Base-by-base conservation (phyloP, 2,888 invertebrate species). In the Antitype chi region DNA sequence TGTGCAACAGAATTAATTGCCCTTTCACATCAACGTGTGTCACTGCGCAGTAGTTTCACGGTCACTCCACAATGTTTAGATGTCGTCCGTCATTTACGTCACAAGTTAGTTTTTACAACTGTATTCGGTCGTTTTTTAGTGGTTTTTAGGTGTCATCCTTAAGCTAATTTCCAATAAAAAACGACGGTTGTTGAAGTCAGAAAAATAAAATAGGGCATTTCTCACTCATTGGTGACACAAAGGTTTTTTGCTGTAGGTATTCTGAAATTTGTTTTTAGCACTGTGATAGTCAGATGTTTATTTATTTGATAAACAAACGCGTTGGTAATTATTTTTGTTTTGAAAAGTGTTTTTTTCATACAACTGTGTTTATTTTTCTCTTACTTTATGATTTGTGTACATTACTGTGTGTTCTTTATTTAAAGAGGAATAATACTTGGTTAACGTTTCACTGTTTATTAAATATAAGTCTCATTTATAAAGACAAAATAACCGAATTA, bases 1-100 rank as follows among this genome's bases (percentile, higher is more conserved):
- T 52, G 57, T 38, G 28, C 53, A 53, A 28, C n/a, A 53, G 47
- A 76, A 69, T 80, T 76, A 57, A 63, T 76, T 17, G 32, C 62
- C 32, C 25, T 28, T 53, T 8, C 17, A 11, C 17, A 23, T 28
- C 47, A 38, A 47, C 25, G 23, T 55, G 28, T 62, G 23, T 60
- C 23, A 7, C 23, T 59, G 17, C 32, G 23, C 32, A 53, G 8
- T 47, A 32, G n/a, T 38, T 69, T 70, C 25, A 64, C 53, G n/a
- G 63, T 57, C 69, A 64, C 47, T 32, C 20, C 52, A 49, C 17
- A 25, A 23, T 62, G 15, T 47, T 59, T 47, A 43, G 25, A 53
- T 57, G 57, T 9, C 57, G 57, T 69, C 38, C n/a, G 11, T 52
- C 17, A 25, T 49, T 52, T 52, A 52, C 52, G 28, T 23, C 49